phyloP scores from a whole-genome alignment of 2,888 invertebrate genomes.

The Hylaea fasciaria region DNA sequence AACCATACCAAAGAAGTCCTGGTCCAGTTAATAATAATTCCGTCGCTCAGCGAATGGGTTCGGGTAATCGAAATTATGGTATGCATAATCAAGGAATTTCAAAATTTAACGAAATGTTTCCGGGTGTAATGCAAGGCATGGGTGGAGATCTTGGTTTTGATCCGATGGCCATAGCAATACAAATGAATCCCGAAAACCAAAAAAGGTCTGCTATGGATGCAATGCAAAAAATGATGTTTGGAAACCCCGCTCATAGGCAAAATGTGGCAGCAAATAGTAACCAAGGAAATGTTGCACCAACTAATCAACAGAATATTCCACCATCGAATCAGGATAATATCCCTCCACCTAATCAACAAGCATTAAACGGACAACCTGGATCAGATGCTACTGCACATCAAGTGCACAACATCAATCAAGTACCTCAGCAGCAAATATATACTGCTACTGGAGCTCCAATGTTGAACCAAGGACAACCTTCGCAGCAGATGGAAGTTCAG shows the following conservation, averaged over 20 bases:
- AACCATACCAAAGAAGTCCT: conserved; percentile 29
- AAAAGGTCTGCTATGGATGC: conserved; percentile 63
- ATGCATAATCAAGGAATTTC: conserved; percentile 63
- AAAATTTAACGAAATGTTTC: conserved; percentile 78
- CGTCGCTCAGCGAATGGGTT: conserved; percentile 43
- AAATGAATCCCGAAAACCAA: conserved; percentile 79
- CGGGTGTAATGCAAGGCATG: conserved; percentile 65
- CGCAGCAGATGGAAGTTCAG: conserved; percentile 41
- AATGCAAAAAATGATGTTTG: conserved; percentile 65
- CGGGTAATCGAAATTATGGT: conserved; percentile 49
- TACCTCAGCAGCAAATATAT: conserved; percentile 7
- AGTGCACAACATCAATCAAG: conserved; percentile 11
- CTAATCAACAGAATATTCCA: conserved; percentile 24
- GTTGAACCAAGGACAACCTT: conserved; percentile 42
- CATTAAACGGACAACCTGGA: conserved; percentile 8
- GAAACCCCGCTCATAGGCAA: conserved; percentile 45
- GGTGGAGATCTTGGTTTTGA: conserved; percentile 71
- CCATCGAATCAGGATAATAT: conserved; percentile 1
- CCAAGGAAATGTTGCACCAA: conserved; percentile 30
- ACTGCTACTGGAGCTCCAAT: conserved; percentile 39
- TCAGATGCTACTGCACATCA: conserved; percentile 26
- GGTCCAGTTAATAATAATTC: conserved; percentile 6
- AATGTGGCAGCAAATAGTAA: conserved; percentile 44
- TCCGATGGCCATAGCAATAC: conserved; percentile 78
- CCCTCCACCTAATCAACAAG: conserved; percentile 15